Percentiles rank a stretch among this genome's conserved stretches.
Conservation (phyloP, 1,140 invertebrate genomes). For the Epicauta chinensis region DNA sequence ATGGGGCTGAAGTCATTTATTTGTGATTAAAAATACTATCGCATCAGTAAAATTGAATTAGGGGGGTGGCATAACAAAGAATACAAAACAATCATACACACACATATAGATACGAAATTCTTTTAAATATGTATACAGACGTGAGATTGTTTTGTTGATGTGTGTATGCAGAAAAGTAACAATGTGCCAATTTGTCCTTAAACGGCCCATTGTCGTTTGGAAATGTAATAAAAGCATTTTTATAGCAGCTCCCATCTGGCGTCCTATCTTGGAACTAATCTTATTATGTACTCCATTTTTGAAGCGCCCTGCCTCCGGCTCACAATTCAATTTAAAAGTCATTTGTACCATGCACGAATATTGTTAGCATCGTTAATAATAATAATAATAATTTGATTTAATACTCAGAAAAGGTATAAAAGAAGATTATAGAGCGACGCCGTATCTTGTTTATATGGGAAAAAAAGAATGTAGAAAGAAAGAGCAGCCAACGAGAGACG, state of each 20-base stretch:
- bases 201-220: slow-evolving; percentile 34
- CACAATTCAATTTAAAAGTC: slow-evolving; percentile 42
- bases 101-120: slow-evolving; percentile 17
- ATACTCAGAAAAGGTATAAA: slow-evolving; percentile 25
- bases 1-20: slow-evolving; percentile 26
- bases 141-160: no score
- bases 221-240: slow-evolving; percentile 22
- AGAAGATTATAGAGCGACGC: slow-evolving; percentile 28
- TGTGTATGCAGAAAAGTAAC: slow-evolving; percentile 22
- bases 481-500: slow-evolving; percentile 8
- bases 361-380: slow-evolving; percentile 41
- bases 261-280: slow-evolving; percentile 40
- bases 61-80: slow-evolving; percentile 24
- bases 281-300: slow-evolving; percentile 42
- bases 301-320: slow-evolving; percentile 33
- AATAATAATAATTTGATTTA: slow-evolving; percentile 41
- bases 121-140: no score
- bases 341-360: slow-evolving; percentile 41
- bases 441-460: slow-evolving; percentile 30
- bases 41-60: slow-evolving; percentile 29
- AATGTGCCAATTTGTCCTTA: slow-evolving; percentile 39
- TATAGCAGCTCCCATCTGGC: slow-evolving; percentile 29
- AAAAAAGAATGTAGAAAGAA: slow-evolving; percentile 21
- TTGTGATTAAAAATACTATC: slow-evolving; percentile 31
- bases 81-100: slow-evolving; percentile 30